Evolutionary conservation across 2,113 vertebrate genomes (phyloP), one percentile per base, ranked within the genome.

Genomic region (Phasianus colchicus): DNA sequence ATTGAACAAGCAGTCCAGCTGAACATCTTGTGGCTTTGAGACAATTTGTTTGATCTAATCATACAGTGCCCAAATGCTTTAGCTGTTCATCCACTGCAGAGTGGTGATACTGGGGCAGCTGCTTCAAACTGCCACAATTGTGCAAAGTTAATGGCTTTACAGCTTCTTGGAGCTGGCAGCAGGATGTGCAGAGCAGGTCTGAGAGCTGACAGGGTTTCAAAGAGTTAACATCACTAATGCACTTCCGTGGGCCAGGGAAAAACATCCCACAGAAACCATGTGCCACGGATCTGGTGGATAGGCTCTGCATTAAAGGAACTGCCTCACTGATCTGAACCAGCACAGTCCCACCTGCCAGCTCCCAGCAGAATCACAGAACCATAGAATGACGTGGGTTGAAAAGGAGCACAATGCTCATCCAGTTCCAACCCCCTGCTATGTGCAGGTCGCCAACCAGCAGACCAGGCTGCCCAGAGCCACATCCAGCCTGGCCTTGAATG

Each of bases 1-100:
- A 34, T 25, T 0, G 0, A 86, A 74, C 61, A 42, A 0, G 2
- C 67, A 45, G 38, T 38, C 55, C 27, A 84, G 40, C 34, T 73
- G 45, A 86, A 75, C 7, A 57, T 66, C 73, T 47, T 0, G 69
- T 78, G 91, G 57, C 84, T 89, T 57, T 32, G 77, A 78, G 89
- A 50, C 86, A 61, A 80, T 65, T 83, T 94, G 81, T 20, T 55
- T 42, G 58, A 48, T 61, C 88, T 34, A 57, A 65, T 27, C 86
- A 47, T 2, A 2, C 1, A 3, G 25, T 1, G 4, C 1, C 80
- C 64, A 73, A 87, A 69, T 0, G 25, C 54, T 43, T 42, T 9
- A 45, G 52, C 64, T 71, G 25, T 10, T 38, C 82, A 30, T 3
- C 38, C 76, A 5, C 43, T 11, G 36, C 50, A 61, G 12, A 72